Conservation (phyloP, 2,888 invertebrate genomes). For the Cactoblastis cactorum region DNA sequence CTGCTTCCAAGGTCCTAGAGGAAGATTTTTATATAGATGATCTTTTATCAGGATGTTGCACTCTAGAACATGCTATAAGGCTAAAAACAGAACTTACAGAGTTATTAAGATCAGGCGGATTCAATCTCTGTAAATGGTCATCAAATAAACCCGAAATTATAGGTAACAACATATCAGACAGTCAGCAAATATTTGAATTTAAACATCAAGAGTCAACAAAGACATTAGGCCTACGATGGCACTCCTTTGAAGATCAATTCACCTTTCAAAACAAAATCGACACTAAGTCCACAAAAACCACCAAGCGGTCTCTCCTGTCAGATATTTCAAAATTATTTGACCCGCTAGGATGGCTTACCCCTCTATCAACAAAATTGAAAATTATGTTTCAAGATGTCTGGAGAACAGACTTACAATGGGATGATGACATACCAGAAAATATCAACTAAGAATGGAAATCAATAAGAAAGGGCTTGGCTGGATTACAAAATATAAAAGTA, state of each 20-base stretch:
- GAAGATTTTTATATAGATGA: not conserved
- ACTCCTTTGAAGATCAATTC: not conserved
- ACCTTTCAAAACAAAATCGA: not conserved
- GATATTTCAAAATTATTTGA: conserved; percentile 26
- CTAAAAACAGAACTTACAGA: conserved; percentile 2
- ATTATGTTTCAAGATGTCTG: conserved; percentile 24
- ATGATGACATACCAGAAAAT: not conserved
- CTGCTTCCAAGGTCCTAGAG: conserved; percentile 3
- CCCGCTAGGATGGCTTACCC: conserved; percentile 25
- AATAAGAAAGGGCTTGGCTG: not conserved
- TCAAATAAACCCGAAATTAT: not conserved
- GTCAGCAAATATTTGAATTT: not conserved
- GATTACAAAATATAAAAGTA: not conserved
- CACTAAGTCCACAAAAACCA: not conserved
- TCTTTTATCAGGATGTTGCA: not conserved
- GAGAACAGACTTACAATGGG: conserved; percentile 7
- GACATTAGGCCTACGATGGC: not conserved
- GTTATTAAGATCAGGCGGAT: conserved; percentile 5
- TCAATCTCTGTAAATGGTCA: conserved; percentile 10
- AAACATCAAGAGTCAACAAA: not conserved
- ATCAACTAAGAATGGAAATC: not conserved
- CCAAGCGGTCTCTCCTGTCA: conserved; percentile 6
- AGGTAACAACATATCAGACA: not conserved
- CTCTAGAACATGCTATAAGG: not conserved
- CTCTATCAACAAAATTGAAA: conserved; percentile 24